Evolutionary conservation across 2,113 vertebrate species (phyloP).

Genomic region (Sterna hirundo): DNA sequence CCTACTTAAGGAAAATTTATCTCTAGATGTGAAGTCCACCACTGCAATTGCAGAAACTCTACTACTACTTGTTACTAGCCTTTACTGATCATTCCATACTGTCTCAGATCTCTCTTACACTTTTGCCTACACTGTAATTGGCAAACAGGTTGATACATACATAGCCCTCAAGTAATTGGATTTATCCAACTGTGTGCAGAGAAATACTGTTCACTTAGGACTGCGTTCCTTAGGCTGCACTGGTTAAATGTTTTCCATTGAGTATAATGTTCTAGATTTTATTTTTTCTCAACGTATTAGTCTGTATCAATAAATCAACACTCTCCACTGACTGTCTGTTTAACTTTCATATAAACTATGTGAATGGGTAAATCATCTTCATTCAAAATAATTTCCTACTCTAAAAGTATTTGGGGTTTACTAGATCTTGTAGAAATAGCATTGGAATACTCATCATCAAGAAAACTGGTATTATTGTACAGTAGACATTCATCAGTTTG

Average conservation of each 20-base stretch:
- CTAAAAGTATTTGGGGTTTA: background rate
- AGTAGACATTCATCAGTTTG: background rate
- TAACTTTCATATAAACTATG: background rate
- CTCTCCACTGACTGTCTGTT: background rate
- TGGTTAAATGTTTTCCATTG: background rate
- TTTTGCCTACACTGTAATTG: background rate
- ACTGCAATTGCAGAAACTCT: background rate
- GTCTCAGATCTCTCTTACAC: background rate
- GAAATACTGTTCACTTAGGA: background rate
- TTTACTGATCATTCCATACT: background rate
- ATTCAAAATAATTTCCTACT: background rate
- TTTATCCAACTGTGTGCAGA: background rate
- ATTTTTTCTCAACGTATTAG: background rate
- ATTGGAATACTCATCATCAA: background rate
- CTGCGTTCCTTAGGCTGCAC: background rate
- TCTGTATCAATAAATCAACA: background rate
- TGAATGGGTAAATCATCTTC: background rate
- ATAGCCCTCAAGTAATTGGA: background rate
- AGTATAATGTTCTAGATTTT: background rate
- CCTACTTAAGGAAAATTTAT: background rate
- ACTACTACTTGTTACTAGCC: background rate
- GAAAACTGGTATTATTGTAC: background rate
- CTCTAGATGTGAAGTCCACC: background rate
- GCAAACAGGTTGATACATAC: background rate
- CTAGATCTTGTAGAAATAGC: background rate